Conservation (phyloP, 2,113 vertebrate genomes). For the Pimephales promelas region DNA sequence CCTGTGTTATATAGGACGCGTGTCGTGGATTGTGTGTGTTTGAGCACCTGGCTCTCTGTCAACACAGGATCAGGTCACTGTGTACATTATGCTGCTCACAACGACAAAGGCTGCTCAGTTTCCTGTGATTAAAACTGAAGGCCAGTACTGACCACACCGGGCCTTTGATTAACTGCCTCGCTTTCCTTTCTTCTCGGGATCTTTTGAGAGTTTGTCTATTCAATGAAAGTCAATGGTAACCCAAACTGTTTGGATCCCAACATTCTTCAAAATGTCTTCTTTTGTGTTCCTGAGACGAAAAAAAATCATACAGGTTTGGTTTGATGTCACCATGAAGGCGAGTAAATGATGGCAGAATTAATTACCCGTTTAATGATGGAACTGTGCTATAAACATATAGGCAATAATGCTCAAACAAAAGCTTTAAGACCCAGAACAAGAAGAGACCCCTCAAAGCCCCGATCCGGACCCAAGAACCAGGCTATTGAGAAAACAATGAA, state of each 20-base stretch:
- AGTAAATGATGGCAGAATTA: no score
- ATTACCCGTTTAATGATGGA: no score
- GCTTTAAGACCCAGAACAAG: no score
- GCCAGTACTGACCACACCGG: constrained; percentile 43
- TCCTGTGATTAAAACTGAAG: constrained; percentile 69
- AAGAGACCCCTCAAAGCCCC: no score
- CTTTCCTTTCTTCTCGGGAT: neutral
- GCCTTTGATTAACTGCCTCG: constrained; percentile 41
- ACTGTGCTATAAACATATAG: no score
- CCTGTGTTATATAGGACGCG: constrained; percentile 28
- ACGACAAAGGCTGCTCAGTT: constrained; percentile 54
- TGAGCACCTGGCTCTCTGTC: constrained; percentile 79
- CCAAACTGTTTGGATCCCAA: neutral
- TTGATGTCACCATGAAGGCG: no score
- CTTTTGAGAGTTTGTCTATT: neutral
- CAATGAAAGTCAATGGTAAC: neutral
- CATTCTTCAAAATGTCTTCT: no score
- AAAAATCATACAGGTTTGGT: no score
- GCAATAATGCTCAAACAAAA: no score
- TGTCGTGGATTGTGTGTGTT: constrained; percentile 70
- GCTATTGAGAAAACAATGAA: no score
- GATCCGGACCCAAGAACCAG: no score
- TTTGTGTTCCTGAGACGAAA: no score
- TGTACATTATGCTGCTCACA: constrained; percentile 49
- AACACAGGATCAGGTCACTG: constrained; percentile 78